A percentile compares a stretch with the other conserved stretches of the same genome.
These are phyloP conservation scores for Zaprionus davidi DNA, from an alignment of 1,140 invertebrate species.

Conservation along the genomic window DNA sequence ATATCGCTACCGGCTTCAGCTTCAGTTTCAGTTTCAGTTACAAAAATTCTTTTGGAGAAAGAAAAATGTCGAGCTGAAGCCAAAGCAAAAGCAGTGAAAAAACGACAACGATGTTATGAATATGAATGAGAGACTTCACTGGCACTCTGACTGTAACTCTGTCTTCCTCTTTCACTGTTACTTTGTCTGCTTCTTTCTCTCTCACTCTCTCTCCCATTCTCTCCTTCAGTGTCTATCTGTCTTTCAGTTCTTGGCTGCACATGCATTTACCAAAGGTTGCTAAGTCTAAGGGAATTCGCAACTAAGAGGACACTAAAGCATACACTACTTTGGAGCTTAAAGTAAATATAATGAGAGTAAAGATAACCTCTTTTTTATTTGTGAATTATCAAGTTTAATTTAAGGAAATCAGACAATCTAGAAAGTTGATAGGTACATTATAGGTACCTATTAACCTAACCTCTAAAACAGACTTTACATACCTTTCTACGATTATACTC, in stretches of 20 bases:
- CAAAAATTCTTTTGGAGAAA: slow-evolving; percentile 43
- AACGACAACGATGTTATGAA: slow-evolving; percentile 75
- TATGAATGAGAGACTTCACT: slow-evolving; percentile 64
- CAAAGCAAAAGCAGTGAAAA: slow-evolving; percentile 56
- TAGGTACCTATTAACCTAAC: too few relatives aligned
- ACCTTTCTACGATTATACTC: too few relatives aligned
- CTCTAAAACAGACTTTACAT: too few relatives aligned
- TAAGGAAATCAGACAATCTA: neutral
- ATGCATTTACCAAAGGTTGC: slow-evolving; percentile 46
- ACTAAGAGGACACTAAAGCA: slow-evolving; percentile 10
- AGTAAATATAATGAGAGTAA: too few relatives aligned
- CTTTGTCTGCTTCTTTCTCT: slow-evolving; percentile 5
- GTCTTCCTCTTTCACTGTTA: neutral
- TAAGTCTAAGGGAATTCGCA: slow-evolving; percentile 17
- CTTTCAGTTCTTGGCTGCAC: slow-evolving; percentile 38
- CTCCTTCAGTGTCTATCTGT: slow-evolving; percentile 4
- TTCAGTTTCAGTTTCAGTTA: slow-evolving; percentile 48
- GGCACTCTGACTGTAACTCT: slow-evolving; percentile 7
- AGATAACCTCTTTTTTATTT: neutral
- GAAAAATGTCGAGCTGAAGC: slow-evolving; percentile 24
- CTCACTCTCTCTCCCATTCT: neutral
- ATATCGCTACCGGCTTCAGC: slow-evolving; percentile 17
- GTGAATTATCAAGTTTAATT: neutral
- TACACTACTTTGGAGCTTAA: slow-evolving; percentile 10
- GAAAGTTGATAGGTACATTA: neutral